Evolutionary conservation across 53 echinoderm and acorn worm species (phyloP).

Genomic region (Pentamera pediparva): DNA sequence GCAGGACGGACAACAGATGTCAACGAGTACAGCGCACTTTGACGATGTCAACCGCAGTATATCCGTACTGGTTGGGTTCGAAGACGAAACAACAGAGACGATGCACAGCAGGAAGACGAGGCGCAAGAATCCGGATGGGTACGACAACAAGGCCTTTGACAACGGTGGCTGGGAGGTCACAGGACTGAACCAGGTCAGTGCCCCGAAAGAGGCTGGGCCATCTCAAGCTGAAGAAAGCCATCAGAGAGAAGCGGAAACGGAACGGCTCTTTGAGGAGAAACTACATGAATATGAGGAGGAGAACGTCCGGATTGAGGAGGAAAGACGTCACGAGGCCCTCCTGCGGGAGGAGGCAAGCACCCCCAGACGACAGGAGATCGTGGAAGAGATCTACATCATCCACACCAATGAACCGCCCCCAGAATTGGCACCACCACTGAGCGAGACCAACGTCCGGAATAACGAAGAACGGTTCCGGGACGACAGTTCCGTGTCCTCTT

Average conservation of each 20-base stretch:
- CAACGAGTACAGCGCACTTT: background rate
- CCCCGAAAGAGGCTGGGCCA: background rate
- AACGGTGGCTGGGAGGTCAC: conserved; percentile 1
- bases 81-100: background rate
- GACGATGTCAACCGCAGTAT: background rate
- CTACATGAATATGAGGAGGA: conserved; percentile 11
- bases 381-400: conserved; percentile 4
- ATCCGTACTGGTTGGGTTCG: conserved; percentile 8
- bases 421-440: background rate
- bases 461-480: background rate
- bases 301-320: background rate
- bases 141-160: background rate
- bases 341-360: background rate
- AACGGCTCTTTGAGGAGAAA: background rate
- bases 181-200: background rate
- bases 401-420: background rate
- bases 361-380: background rate
- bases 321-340: background rate
- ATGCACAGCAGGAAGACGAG: background rate
- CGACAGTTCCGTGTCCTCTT: background rate
- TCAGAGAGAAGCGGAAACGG: background rate
- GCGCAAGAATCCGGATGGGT: background rate
- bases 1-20: background rate
- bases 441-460: background rate
- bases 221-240: background rate